Percentiles rank a stretch among this genome's conserved stretches.
Conservation (phyloP, 2,113 vertebrate genomes). For the Barbus barbus region DNA sequence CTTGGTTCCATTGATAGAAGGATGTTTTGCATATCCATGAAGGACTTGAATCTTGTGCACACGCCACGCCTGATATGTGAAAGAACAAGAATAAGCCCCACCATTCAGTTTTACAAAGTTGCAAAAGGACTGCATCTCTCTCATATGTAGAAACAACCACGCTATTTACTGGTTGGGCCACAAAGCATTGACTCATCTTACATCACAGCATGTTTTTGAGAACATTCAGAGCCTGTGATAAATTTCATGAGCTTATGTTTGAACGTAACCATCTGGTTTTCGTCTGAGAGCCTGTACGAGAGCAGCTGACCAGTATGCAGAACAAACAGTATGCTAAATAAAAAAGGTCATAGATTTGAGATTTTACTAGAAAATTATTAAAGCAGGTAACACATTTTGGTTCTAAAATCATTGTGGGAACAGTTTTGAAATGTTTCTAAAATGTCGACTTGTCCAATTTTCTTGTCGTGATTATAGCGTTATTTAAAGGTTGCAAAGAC, state of each 20-base stretch:
- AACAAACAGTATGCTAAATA: constrained; percentile 12
- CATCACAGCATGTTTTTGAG: constrained; percentile 14
- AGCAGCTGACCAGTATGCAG: constrained; percentile 39
- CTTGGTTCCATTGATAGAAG: constrained; percentile 18
- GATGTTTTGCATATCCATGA: neutral
- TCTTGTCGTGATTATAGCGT: no score
- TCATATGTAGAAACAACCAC: constrained; percentile 6
- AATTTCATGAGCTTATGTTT: constrained; percentile 41
- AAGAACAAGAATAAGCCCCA: constrained; percentile 10
- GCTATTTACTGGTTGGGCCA: neutral
- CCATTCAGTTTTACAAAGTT: neutral
- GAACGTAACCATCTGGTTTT: constrained; percentile 48
- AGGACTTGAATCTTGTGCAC: constrained; percentile 10
- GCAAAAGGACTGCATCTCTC: constrained; percentile 3
- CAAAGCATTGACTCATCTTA: constrained; percentile 8
- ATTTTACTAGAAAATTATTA: constrained; percentile 34
- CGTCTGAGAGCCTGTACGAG: constrained; percentile 21
- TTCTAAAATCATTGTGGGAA: no score
- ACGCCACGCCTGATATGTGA: constrained; percentile 13
- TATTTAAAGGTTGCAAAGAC: no score
- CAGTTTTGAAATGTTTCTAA: no score
- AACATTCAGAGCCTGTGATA: constrained; percentile 15
- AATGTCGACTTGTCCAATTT: no score
- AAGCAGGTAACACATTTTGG: no score
- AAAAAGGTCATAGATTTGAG: constrained; percentile 25